These are phyloP conservation scores for Dromiciops gliroides DNA, from an alignment of 2,113 vertebrate species.

Conservation along the genomic window DNA sequence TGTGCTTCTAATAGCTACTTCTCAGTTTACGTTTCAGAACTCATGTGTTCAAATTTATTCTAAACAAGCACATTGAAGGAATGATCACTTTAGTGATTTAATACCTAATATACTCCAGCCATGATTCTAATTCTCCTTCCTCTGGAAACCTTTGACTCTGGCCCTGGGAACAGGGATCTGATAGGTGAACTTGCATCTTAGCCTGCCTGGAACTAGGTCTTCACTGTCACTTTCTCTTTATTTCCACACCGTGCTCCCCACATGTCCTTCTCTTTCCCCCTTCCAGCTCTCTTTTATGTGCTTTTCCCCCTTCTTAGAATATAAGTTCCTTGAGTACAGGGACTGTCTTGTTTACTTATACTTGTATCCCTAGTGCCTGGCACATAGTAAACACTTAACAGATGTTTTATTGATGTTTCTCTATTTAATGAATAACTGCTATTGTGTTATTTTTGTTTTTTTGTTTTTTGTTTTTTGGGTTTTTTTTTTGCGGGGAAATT, in stretches of 20 bases:
- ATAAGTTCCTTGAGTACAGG: not conserved
- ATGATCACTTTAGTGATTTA: slow-evolving; percentile 14
- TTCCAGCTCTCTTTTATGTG: not conserved
- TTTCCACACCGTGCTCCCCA: not conserved
- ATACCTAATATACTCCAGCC: not conserved
- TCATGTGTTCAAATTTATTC: slow-evolving; percentile 35
- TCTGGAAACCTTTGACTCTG: no score
- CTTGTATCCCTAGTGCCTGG: not conserved
- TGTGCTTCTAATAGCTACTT: not conserved
- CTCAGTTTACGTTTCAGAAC: slow-evolving; percentile 30
- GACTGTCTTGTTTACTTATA: not conserved
- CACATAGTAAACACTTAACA: not conserved
- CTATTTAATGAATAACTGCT: not conserved
- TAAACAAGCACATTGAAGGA: slow-evolving; percentile 7
- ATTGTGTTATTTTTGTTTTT: no score
- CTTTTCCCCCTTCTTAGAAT: not conserved
- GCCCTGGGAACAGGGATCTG: not conserved
- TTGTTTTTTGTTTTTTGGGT: no score
- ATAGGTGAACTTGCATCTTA: not conserved
- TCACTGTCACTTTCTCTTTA: not conserved
- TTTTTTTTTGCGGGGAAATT: no score
- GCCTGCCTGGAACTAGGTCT: not conserved
- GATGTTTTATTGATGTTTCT: not conserved
- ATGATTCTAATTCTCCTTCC: not conserved
- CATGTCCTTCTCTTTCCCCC: no score